Evolutionary conservation across 1,140 invertebrate genomes (phyloP).

Genomic region (Bombus impatiens): DNA sequence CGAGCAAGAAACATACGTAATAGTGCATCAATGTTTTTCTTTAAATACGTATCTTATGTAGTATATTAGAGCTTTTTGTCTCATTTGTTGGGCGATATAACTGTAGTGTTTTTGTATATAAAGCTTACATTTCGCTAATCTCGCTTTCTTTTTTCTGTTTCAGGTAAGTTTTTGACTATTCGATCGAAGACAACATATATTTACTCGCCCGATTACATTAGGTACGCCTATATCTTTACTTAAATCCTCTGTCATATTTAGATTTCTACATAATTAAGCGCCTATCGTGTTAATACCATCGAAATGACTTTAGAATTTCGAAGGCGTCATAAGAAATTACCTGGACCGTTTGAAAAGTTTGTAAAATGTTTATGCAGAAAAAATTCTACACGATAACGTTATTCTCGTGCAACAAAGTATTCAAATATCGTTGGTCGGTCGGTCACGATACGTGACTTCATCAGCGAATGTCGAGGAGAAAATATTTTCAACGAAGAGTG

Average conservation of each 20-base stretch:
- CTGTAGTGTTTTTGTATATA: not conserved
- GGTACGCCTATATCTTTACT: constrained; percentile 25
- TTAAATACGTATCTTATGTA: not conserved
- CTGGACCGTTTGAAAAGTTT: not conserved
- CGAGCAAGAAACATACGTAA: not conserved
- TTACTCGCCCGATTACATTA: not conserved
- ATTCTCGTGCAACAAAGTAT: not conserved
- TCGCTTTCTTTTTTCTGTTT: constrained; percentile 52
- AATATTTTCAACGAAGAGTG: constrained; percentile 25
- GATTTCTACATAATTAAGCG: not conserved
- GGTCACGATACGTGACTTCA: constrained; percentile 27
- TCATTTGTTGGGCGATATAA: not conserved
- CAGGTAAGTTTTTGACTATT: constrained; percentile 57
- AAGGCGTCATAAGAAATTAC: not conserved
- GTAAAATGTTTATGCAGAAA: not conserved
- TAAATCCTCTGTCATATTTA: not conserved
- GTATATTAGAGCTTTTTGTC: not conserved
- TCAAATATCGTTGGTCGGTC: not conserved
- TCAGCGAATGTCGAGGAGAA: constrained; percentile 9
- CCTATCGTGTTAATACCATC: not conserved
- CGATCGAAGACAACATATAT: not conserved
- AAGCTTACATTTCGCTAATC: constrained; percentile 19
- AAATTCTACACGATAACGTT: not conserved
- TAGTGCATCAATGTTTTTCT: not conserved
- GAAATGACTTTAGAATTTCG: not conserved